Evolutionary conservation across 2,888 invertebrate genomes (phyloP).

Genomic region (Mesorhabditis spiculigera): DNA sequence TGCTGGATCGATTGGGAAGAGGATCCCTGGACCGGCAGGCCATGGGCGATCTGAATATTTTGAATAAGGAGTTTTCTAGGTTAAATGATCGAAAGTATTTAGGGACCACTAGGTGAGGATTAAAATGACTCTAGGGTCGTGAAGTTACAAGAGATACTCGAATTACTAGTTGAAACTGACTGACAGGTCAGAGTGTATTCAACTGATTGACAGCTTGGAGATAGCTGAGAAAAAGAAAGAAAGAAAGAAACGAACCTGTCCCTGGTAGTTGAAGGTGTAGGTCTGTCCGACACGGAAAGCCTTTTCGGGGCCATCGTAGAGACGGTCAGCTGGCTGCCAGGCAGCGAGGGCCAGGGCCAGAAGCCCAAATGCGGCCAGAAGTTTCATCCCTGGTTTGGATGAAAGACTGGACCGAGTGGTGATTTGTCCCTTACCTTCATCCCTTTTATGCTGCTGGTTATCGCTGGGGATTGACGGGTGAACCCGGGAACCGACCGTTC

Average conservation of each 20-base stretch:
- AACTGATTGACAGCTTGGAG: neutral
- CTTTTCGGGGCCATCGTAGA: neutral
- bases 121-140: too few relatives aligned
- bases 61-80: neutral
- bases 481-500: too few relatives aligned
- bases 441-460: too few relatives aligned
- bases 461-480: too few relatives aligned
- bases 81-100: too few relatives aligned
- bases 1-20: conserved; percentile 2
- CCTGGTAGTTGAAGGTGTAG: neutral
- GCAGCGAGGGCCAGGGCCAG: neutral
- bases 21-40: neutral
- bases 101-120: too few relatives aligned
- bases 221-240: neutral
- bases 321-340: neutral
- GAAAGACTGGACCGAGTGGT: too few relatives aligned
- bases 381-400: neutral
- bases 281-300: neutral
- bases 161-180: too few relatives aligned
- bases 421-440: too few relatives aligned
- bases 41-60: neutral
- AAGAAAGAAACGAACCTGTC: neutral
- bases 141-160: too few relatives aligned
- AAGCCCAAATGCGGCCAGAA: neutral
- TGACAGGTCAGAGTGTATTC: too few relatives aligned